Base-by-base conservation (phyloP, 2,113 vertebrate genomes). In the Nerophis ophidion region DNA sequence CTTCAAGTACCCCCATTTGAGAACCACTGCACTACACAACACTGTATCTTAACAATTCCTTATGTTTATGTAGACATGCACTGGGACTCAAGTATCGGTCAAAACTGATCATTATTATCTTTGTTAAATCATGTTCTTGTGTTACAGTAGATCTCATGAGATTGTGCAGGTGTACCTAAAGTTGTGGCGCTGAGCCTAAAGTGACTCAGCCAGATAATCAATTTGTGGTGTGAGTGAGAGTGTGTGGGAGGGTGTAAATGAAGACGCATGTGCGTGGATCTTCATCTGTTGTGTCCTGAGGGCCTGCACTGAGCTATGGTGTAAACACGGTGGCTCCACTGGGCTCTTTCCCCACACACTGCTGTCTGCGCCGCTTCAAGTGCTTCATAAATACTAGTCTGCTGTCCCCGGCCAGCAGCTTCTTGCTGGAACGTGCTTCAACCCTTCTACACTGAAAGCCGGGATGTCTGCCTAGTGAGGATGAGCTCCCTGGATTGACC, bases 321-420 rank as follows among this genome's bases (percentile, higher is more conserved):
- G 61, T 86, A 80, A 85, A 85, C 81, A 83, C 12, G 7, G 45
- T 11, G 56, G 74, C 80, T 81, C 68, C 76, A 65, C 75, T 66
- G 68, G 57, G 57, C 64, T 75, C 62, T 66, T 62, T 68, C 61
- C 52, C 51, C 77, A 77, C 40, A 44, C 11, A 12, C 6, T 56
- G 77, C 77, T 80, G 81, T 84, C 84, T 77, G 74, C 77, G 67
- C 58, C 40, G 75, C 44, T 60, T 81, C 58, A 77, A 86, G 81
- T 75, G 76, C 66, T 66, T 86, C 84, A 88, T 88, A 77, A 82
- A 87, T 71, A 75, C 77, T 72, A 61, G 49, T 16, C 60, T 73
- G 71, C 63, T 76, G 70, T 65, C 26, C 36, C 51, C 50, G 9
- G 60, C 57, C 46, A 54, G 60, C 44, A 76, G 45, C 33, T 8